A percentile compares a stretch with the other conserved stretches of the same genome.
These are phyloP conservation scores for Neotoxoptera formosana DNA, from an alignment of 1,140 invertebrate species.

Conservation along the genomic window DNA sequence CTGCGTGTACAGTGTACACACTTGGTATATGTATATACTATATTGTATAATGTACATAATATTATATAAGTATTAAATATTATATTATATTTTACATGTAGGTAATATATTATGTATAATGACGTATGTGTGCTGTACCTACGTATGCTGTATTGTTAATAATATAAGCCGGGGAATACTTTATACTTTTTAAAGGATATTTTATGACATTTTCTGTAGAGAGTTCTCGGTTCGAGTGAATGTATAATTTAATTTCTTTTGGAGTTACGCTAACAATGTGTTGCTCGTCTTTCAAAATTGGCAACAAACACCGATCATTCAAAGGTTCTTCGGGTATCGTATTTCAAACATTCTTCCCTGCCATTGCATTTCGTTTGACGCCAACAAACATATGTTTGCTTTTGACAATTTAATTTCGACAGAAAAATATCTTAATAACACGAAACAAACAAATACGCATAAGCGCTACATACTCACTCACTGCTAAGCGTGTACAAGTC, in stretches of 20 bases:
- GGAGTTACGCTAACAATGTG: slow-evolving; percentile 15
- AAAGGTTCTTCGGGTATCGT: neutral
- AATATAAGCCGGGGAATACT: neutral
- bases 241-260: slow-evolving; percentile 4
- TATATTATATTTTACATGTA: neutral
- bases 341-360: neutral
- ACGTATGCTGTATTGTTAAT: neutral
- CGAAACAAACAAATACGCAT: neutral
- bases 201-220: too few relatives aligned
- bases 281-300: neutral
- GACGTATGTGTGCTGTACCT: neutral
- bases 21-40: too few relatives aligned
- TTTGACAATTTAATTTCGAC: slow-evolving; percentile 14
- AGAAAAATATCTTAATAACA: neutral
- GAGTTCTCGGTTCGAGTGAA: neutral
- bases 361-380: neutral
- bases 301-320: neutral
- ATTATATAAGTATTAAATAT: too few relatives aligned
- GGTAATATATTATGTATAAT: neutral
- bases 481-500: neutral
- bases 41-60: too few relatives aligned
- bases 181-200: neutral
- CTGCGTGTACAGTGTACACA: too few relatives aligned
- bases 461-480: neutral
- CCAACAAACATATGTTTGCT: slow-evolving; percentile 3